phyloP scores from a whole-genome alignment of 2,888 invertebrate species.

The Aradus depressus region DNA sequence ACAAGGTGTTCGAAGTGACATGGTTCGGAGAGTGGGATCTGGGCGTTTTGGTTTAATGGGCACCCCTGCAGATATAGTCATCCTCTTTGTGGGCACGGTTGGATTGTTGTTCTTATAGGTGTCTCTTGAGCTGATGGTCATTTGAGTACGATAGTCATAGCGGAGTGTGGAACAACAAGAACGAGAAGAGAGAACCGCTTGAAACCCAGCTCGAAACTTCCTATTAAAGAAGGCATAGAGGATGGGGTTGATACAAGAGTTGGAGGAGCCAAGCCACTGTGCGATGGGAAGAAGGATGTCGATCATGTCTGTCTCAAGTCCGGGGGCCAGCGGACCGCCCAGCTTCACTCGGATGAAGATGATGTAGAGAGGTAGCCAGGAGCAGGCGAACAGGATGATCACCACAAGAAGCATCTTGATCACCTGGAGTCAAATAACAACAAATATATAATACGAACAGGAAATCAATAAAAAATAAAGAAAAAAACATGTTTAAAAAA shows the following conservation, averaged over 20 bases:
- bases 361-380: conserved; percentile 46
- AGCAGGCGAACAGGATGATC: conserved; percentile 43
- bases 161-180: conserved; percentile 35
- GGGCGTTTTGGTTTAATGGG: conserved; percentile 25
- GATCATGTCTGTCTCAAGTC: conserved; percentile 33
- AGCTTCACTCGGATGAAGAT: conserved; percentile 38
- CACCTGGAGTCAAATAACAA: too few species aligned
- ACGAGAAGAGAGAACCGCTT: conserved; percentile 38
- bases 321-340: conserved; percentile 31
- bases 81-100: conserved; percentile 25
- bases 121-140: conserved; percentile 23
- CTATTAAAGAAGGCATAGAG: conserved; percentile 47
- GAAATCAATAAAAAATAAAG: background rate
- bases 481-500: too few species aligned
- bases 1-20: conserved; percentile 27
- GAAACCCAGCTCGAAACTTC: conserved; percentile 44
- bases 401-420: conserved; percentile 45
- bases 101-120: conserved; percentile 16
- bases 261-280: conserved; percentile 44
- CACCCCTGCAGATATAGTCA: conserved; percentile 28
- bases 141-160: conserved; percentile 29
- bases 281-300: conserved; percentile 39
- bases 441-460: conserved; percentile 17
- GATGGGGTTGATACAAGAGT: conserved; percentile 46
- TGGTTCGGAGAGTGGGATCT: conserved; percentile 22